Base-by-base conservation (phyloP, 2,888 invertebrate genomes). In the Flexamia atlantica region DNA sequence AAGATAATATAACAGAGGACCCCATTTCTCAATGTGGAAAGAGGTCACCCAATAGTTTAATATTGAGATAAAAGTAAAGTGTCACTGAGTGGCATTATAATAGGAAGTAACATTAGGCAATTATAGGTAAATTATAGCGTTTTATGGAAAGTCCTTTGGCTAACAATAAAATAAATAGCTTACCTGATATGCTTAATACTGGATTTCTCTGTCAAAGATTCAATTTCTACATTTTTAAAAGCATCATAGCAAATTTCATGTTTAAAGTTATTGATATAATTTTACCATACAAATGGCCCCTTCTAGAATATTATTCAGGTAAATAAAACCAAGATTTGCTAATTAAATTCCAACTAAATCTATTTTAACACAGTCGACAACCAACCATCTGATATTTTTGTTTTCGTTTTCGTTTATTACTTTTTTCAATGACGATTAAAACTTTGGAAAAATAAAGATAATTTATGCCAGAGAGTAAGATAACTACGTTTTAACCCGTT, bases 351-450 rank as follows among this genome's bases (percentile, higher is more conserved):
- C 57, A 57, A 57, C 57, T 57, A 57, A 9, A 57, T 5, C 20
- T 57, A 57, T 57, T 57, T 57, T 57, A 23, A 57, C 57, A 57
- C 57, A 57, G 57, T 57, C 57, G 23, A 57, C 57, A 57, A n/a
- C 7, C 57, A 20, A 57, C 57, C 23, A 23, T 10, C 20, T 57
- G 57, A 57, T 23, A 23, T 57, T 57, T 23, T 57, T 57, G 57
- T 57, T 57, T 57, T 57, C 57, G 12, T 57, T 57, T 57, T 57
- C 23, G 4, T 23, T 57, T 20, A 23, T 23, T 57, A 23, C 23
- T 23, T 23, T 23, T 57, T 57, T 23, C 57, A 57, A 57, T 3
- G 57, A 57, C 57, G 9, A 57, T 23, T 12, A 57, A 46, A 57
- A 23, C 23, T 23, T 23, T 23, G 23, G 20, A 57, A 23, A 46